Evolutionary conservation across 1,140 invertebrate genomes (phyloP).

Genomic region (Neodiprion lecontei): DNA sequence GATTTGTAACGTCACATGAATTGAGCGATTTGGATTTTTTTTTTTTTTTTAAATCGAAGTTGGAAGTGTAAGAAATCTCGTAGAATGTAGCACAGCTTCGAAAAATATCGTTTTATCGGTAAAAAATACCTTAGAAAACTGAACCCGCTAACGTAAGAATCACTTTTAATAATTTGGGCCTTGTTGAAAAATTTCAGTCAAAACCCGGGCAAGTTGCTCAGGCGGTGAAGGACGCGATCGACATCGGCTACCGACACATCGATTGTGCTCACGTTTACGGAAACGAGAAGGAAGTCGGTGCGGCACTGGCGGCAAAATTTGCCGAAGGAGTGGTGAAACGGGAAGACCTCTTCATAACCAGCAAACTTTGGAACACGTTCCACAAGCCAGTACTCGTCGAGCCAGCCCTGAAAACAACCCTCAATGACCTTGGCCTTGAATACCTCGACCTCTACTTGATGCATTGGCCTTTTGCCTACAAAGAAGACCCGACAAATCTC

Average conservation of each 20-base stretch:
- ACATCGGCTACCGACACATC: conserved; percentile 81
- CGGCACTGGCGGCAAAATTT: conserved; percentile 71
- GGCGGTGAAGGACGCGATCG: conserved; percentile 79
- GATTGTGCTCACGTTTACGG: conserved; percentile 83
- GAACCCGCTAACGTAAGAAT: no score
- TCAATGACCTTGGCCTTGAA: conserved; percentile 68
- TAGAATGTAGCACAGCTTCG: no score
- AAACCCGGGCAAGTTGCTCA: conserved; percentile 65
- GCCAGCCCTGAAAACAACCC: conserved; percentile 63
- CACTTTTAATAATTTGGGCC: no score
- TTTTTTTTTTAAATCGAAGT: no score
- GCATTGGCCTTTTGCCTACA: conserved; percentile 80
- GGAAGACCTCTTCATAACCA: conserved; percentile 75
- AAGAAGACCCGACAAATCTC: conserved; percentile 48
- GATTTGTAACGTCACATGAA: no score
- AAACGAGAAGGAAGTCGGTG: conserved; percentile 80
- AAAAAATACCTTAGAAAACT: no score
- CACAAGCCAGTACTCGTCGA: conserved; percentile 67
- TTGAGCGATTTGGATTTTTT: no score
- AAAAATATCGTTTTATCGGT: no score
- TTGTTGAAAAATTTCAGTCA: conserved; percentile 23
- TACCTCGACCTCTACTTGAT: conserved; percentile 83
- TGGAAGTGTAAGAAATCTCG: no score
- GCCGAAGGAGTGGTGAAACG: conserved; percentile 71
- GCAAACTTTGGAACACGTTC: conserved; percentile 76